Percentiles rank a stretch among this genome's conserved stretches.
Evolutionary conservation across 2,888 invertebrate species (phyloP).

Genomic region (Rhorus exstirpatorius): DNA sequence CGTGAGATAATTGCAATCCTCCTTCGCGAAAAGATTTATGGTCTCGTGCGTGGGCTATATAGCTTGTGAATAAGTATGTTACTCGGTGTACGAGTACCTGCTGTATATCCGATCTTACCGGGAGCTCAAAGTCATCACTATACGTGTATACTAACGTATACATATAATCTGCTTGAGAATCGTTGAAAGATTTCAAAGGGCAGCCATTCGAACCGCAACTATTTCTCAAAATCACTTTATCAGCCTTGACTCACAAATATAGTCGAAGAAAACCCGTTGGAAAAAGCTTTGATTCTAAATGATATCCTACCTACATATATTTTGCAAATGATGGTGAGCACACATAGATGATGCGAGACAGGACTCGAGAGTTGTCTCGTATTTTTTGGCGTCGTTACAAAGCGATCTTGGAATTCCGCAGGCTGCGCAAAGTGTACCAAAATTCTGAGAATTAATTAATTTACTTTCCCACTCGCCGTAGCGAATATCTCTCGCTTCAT

Average conservation of each 20-base stretch:
- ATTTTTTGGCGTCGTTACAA: constrained; percentile 60
- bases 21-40: constrained; percentile 81
- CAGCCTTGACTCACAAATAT: constrained; percentile 15
- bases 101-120: constrained; percentile 52
- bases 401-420: constrained; percentile 66
- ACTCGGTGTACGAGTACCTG: constrained; percentile 67
- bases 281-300: constrained; percentile 37
- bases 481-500: constrained; percentile 46
- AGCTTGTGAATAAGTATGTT: constrained; percentile 80
- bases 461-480: constrained; percentile 40
- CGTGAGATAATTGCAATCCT: constrained; percentile 82
- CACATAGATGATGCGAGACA: constrained; percentile 45
- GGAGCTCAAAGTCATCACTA: constrained; percentile 36
- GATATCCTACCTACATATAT: neutral
- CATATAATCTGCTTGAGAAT: constrained; percentile 15
- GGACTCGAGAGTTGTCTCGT: constrained; percentile 27
- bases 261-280: constrained; percentile 16
- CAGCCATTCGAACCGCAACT: neutral
- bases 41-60: constrained; percentile 68
- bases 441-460: constrained; percentile 71
- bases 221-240: constrained; percentile 24
- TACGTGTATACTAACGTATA: neutral
- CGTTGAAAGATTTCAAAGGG: constrained; percentile 37
- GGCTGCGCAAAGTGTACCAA: constrained; percentile 44
- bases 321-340: constrained; percentile 5